These are phyloP conservation scores for Reticulitermes speratus DNA, from an alignment of 1,140 invertebrate species.

Conservation along the genomic window DNA sequence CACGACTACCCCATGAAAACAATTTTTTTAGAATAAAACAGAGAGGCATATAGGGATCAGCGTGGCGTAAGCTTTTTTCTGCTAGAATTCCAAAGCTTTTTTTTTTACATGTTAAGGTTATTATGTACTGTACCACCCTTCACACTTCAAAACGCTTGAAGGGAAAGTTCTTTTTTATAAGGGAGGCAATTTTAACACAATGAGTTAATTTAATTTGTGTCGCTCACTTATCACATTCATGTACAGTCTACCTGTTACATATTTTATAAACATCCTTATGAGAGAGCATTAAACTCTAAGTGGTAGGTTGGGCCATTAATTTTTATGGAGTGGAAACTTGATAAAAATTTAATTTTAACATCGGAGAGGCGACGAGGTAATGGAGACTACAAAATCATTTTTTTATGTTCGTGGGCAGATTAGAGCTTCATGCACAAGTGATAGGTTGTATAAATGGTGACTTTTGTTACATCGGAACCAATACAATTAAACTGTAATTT, in stretches of 20 bases:
- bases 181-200: background rate
- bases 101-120: background rate
- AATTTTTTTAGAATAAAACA: background rate
- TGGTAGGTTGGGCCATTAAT: background rate
- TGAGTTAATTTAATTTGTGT: constrained; percentile 17
- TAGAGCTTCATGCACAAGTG: background rate
- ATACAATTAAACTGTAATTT: too few species aligned
- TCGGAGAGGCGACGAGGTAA: background rate
- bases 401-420: background rate
- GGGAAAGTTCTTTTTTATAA: background rate
- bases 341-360: constrained; percentile 4
- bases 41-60: background rate
- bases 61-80: background rate
- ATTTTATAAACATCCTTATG: constrained; percentile 4
- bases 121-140: background rate
- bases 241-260: background rate
- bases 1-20: background rate
- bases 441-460: background rate
- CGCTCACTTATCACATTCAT: background rate
- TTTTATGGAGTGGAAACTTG: background rate
- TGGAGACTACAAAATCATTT: background rate
- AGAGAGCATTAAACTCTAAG: constrained; percentile 14
- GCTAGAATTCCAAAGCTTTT: background rate
- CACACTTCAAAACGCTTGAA: background rate
- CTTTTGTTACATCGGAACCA: too few species aligned